Evolutionary conservation across 2,113 vertebrate genomes (phyloP).

Genomic region (Oenanthe oenanthe): DNA sequence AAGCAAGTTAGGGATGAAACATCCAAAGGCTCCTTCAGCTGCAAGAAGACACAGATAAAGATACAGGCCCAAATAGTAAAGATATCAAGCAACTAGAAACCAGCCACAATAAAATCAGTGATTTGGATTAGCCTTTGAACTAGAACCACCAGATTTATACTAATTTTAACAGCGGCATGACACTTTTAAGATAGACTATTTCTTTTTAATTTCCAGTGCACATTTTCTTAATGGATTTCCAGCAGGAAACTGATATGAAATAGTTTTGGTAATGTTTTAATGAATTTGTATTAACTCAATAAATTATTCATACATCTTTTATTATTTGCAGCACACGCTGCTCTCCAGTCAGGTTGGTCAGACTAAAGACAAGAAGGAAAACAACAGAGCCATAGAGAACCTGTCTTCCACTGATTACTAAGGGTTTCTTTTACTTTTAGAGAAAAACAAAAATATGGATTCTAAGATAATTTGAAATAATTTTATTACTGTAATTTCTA

Average conservation of each 20-base stretch:
- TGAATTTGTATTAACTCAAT: not conserved
- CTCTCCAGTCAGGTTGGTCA: not conserved
- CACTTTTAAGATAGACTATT: not conserved
- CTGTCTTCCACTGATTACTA: not conserved
- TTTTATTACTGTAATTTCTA: not conserved
- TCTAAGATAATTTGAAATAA: not conserved
- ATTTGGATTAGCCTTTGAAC: not conserved
- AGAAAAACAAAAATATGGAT: not conserved
- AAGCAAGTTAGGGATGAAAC: not conserved
- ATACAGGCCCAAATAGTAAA: not conserved
- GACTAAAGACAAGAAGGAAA: not conserved
- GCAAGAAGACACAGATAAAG: not conserved
- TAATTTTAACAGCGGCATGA: not conserved
- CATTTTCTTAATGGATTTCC: not conserved
- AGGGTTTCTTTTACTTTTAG: not conserved
- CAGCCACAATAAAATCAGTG: not conserved
- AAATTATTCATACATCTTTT: not conserved
- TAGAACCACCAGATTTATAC: not conserved
- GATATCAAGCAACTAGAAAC: not conserved
- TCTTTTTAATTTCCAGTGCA: not conserved
- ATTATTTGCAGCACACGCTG: not conserved
- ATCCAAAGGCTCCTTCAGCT: not conserved
- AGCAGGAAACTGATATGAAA: not conserved
- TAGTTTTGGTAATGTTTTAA: conserved; percentile 3
- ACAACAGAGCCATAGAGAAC: not conserved